A percentile compares a stretch with the other conserved stretches of the same genome.
phyloP scores from a whole-genome alignment of 2,797 vertebrate species.

The Nothura maculosa region DNA sequence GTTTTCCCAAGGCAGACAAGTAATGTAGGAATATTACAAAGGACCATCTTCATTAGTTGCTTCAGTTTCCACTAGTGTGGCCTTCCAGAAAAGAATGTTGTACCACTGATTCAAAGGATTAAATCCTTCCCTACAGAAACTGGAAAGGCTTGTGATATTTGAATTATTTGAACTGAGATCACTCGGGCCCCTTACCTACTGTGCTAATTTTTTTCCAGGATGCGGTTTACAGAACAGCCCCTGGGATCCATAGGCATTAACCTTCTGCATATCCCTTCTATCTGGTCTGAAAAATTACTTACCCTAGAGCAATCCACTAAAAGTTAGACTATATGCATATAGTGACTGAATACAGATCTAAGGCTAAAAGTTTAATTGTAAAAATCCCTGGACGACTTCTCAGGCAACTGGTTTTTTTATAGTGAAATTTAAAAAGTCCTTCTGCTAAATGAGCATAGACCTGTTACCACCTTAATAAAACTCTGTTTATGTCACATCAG shows the following conservation, averaged over 20 bases:
- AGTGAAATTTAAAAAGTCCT: not conserved
- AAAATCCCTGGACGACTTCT: not conserved
- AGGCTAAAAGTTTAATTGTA: not conserved
- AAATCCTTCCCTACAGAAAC: not conserved
- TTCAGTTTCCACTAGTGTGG: not conserved
- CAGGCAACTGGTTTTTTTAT: not conserved
- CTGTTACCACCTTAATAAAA: not conserved
- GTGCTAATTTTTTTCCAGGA: not conserved
- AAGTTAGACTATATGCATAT: not conserved
- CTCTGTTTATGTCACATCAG: not conserved
- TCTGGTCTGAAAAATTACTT: not conserved
- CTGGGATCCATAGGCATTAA: not conserved
- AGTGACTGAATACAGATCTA: not conserved
- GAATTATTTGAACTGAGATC: not conserved
- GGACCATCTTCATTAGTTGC: not conserved
- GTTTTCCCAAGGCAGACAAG: not conserved
- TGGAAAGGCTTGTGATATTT: not conserved
- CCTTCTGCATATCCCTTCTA: not conserved
- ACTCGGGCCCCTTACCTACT: not conserved
- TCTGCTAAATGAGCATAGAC: not conserved
- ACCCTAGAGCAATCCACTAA: not conserved
- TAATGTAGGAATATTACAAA: not conserved
- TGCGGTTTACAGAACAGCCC: not conserved
- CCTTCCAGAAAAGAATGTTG: not conserved
- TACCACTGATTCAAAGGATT: not conserved